Base-by-base conservation (phyloP, 2,113 vertebrate species). In the Notechis scutatus region DNA sequence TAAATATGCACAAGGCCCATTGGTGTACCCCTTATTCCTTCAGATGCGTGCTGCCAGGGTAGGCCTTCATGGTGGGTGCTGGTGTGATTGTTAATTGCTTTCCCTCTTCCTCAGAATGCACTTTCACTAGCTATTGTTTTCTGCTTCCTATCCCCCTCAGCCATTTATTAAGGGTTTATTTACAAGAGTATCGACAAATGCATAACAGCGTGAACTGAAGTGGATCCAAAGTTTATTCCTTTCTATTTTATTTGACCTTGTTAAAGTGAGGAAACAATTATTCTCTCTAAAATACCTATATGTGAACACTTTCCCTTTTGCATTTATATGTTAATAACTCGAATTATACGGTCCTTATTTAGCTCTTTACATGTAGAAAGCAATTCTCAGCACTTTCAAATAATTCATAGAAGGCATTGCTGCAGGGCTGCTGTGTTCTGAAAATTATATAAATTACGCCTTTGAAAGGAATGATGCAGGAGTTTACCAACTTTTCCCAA, bases 341-440 rank as follows among this genome's bases (percentile, higher is more conserved):
- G 92, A 95, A 95, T 93, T 87, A 42, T 11, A 89, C 61, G n/a
- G 92, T 91, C 59, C 54, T 93, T 93, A 93, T 93, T 97, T 97
- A 93, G 93, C 81, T 95, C 89, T 94, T 97, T 94, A 93, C 90
- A 95, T 45, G 87, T 64, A 95, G 87, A 94, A 96, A 96, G 94
- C 88, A 95, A 89, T 96, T 95, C 93, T 96, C 94, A 93, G 94
- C 57, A 90, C 91, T 95, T 97, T 96, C 97, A 74, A 96, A 95
- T 96, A 96, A 96, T 95, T 97, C 91, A 94, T 89, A 61, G 87
- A 61, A 93, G 93, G 90, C 93, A 96, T 94, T 81, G 85, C 94
- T 96, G 91, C 89, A 93, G 96, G 94, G 94, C 87, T 95, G 42
- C 92, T 90, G 20, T 90, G 45, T 95, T 94, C 95, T 94, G 94